Evolutionary conservation across 2,888 invertebrate genomes (phyloP).

Genomic region (Hypena proboscidalis): DNA sequence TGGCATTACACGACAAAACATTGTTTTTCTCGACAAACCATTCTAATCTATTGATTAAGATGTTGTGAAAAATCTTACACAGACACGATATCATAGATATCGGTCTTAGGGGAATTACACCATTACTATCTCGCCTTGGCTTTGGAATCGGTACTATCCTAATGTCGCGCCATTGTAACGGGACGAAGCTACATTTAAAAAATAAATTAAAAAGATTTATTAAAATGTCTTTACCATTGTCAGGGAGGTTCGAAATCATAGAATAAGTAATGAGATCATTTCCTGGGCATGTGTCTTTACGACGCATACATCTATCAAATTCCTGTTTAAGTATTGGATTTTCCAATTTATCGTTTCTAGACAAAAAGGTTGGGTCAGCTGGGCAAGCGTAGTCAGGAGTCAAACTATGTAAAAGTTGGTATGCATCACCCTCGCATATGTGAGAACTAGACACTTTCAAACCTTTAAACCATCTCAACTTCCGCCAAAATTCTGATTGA

Average conservation of each 20-base stretch:
- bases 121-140: neutral
- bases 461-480: no score
- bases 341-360: no score
- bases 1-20: neutral
- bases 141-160: slow-evolving; percentile 15
- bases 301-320: slow-evolving; percentile 10
- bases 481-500: no score
- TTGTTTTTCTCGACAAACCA: neutral
- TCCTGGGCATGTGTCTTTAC: slow-evolving; percentile 19
- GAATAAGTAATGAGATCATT: slow-evolving; percentile 14
- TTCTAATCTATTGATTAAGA: neutral
- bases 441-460: no score
- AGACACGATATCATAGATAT: slow-evolving; percentile 14
- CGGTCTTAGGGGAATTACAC: slow-evolving; percentile 2
- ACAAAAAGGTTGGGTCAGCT: no score
- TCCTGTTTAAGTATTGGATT: no score
- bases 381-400: no score
- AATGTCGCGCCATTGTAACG: slow-evolving; percentile 13
- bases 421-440: no score
- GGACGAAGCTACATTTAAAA: slow-evolving; percentile 3
- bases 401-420: no score
- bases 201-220: slow-evolving; percentile 10
- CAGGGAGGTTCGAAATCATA: slow-evolving; percentile 19
- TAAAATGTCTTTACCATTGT: slow-evolving; percentile 11
- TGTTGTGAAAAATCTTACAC: neutral